Evolutionary conservation across 2,113 vertebrate species (phyloP), one percentile per base, ranked within the genome.

Genomic region (Plecturocebus donacophilus): DNA sequence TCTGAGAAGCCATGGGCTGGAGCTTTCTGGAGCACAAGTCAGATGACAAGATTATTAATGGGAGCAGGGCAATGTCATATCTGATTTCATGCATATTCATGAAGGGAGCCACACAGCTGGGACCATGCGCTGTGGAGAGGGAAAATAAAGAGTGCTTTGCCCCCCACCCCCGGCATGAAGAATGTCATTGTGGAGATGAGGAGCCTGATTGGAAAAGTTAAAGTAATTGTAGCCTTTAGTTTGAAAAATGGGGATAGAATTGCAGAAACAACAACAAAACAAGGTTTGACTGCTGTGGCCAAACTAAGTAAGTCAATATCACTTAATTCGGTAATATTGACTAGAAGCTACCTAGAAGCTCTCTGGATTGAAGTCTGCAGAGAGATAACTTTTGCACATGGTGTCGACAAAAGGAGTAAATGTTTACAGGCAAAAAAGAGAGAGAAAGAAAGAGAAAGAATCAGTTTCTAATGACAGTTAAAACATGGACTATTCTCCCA

Each of bases 31-130:
- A 97, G 98, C 98, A 98, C 99, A 99, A 99, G 99, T 99, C 98
- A 98, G 99, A 99, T 99, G 99, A 99, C 99, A 99, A 99, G 99
- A 99, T 99, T 99, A 99, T 99, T 99, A 99, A 99, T 99, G 99
- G 98, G 99, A 99, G 98, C 98, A 97, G 99, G 98, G 98, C 99
- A 99, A 99, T 99, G 99, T 99, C 99, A 99, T 99, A 99, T 99
- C 99, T 99, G 98, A 98, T 99, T 99, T 99, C 99, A 99, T 99
- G 99, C 99, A 99, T 99, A 99, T 99, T 99, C 99, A 99, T 99
- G 99, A 99, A 98, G 97, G 82, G 98, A 99, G 98, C 97, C 98
- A 98, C 99, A 99, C 99, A 99, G 99, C 99, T 99, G 99, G 99
- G 99, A 99, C 99, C 98, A 98, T 98, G 98, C 89, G 96, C 98